Conservation (phyloP, 2,797 vertebrate species). For the Gymnocypris eckloni region DNA sequence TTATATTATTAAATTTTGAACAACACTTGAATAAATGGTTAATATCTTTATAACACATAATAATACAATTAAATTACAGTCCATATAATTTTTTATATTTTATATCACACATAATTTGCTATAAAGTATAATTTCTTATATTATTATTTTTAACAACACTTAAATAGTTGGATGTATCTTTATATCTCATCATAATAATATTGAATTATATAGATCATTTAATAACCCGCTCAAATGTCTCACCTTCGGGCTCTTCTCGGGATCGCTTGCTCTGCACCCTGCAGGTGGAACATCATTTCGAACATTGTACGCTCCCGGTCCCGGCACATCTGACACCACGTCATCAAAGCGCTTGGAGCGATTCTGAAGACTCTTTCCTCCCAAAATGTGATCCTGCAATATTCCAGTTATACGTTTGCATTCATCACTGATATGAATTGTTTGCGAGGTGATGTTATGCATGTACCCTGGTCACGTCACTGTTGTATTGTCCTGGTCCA, state of each 20-base stretch:
- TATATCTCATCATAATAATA: neutral
- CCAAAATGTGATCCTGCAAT: slow-evolving; percentile 69
- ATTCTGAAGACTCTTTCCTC: slow-evolving; percentile 75
- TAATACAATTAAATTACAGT: neutral
- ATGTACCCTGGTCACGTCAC: slow-evolving; percentile 47
- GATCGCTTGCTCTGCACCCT: slow-evolving; percentile 18
- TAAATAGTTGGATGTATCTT: neutral
- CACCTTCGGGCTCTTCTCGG: slow-evolving; percentile 51
- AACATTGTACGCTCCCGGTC: slow-evolving; percentile 74
- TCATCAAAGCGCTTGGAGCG: slow-evolving; percentile 74
- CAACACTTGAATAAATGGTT: neutral
- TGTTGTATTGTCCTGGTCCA: slow-evolving; percentile 75
- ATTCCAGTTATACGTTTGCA: neutral
- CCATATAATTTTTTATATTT: neutral
- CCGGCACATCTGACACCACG: slow-evolving; percentile 66
- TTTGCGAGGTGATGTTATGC: neutral
- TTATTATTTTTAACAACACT: neutral
- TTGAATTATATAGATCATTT: neutral
- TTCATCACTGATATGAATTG: neutral
- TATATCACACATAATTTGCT: neutral
- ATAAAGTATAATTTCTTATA: neutral
- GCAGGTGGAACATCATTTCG: slow-evolving; percentile 36
- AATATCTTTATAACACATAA: neutral
- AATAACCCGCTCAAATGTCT: neutral
- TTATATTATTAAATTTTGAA: neutral